Conservation (phyloP, 2,888 invertebrate species). For the Lapara coniferarum region DNA sequence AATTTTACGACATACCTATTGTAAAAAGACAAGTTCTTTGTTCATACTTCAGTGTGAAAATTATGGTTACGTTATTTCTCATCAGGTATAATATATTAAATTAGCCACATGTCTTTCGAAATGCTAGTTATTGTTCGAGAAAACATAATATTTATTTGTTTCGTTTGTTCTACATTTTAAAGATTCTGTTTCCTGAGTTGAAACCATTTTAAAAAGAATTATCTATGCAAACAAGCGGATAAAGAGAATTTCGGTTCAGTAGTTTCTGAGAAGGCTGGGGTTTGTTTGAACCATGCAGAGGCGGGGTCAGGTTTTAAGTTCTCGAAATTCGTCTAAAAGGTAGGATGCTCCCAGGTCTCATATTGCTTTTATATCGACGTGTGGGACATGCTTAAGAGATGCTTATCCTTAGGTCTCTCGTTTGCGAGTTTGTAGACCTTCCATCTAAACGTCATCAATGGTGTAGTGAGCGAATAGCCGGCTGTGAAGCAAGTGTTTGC, state of each 20-base stretch:
- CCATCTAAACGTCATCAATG: too few species aligned
- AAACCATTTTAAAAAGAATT: conserved; percentile 28
- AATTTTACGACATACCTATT: too few species aligned
- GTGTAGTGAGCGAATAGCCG: too few species aligned
- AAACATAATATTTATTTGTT: conserved; percentile 31
- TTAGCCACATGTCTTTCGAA: background rate
- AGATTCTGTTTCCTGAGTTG: conserved; percentile 29
- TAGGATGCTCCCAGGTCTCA: background rate
- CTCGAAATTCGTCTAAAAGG: conserved; percentile 33
- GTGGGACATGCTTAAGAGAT: background rate
- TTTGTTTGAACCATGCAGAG: conserved; percentile 50
- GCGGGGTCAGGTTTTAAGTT: conserved; percentile 36
- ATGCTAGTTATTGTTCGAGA: conserved; percentile 8
- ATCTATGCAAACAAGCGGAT: conserved; percentile 53
- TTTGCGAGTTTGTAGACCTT: too few species aligned
- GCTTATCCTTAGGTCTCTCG: background rate
- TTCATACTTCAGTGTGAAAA: too few species aligned
- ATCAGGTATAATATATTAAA: too few species aligned
- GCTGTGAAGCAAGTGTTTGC: too few species aligned
- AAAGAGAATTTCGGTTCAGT: conserved; percentile 67
- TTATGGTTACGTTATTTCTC: too few species aligned
- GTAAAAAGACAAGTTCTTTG: too few species aligned
- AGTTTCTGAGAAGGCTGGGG: conserved; percentile 72
- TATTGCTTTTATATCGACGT: background rate
- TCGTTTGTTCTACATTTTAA: conserved; percentile 37